Evolutionary conservation across 2,113 vertebrate genomes (phyloP), one percentile per base, ranked within the genome.

Genomic region (Solea senegalensis): DNA sequence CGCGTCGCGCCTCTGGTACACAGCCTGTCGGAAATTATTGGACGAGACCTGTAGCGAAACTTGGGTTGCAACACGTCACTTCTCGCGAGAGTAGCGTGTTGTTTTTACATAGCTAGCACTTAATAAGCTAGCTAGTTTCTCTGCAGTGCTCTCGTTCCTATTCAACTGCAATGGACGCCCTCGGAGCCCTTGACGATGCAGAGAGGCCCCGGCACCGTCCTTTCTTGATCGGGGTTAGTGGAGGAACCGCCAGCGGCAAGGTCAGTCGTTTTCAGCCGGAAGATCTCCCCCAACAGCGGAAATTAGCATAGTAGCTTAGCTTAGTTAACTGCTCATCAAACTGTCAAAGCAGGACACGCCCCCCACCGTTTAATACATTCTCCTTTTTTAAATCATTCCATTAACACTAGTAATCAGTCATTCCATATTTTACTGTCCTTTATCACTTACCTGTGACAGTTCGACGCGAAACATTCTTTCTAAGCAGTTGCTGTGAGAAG

Each of bases 231-330:
- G 96, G 97, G 0, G 97, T 98, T 41, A 97, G 96, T 87, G 96
- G 96, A 56, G 96, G 96, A 83, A 98, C 96, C 0, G 96, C 96
- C 55, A 97, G 97, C 75, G 97, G 97, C 21, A 98, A 98, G 95
- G 97, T 98, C 16, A 14, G 66, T 61, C 0, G 7, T 45, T 49
- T 52, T 45, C 13, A 26, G 27, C 3, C 8, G 9, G 11, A n/a
- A 0, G 13, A 60, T 49, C 1, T 12, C 16, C 15, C 34, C 3
- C 9, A 12, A 12, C 0, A 2, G 26, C 15, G 49, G 16, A 44
- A 52, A 14, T 81, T 84, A 73, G 75, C 71, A 50, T 54, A 2
- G 8, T 71, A 82, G 67, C 53, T 77, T 89, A 86, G 80, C 78
- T 52, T 48, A 12, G 9, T 28, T 39, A 27, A 40, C 26, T 28